Evolutionary conservation across 2,888 invertebrate species (phyloP).

Genomic region (Eupithecia insigniata): DNA sequence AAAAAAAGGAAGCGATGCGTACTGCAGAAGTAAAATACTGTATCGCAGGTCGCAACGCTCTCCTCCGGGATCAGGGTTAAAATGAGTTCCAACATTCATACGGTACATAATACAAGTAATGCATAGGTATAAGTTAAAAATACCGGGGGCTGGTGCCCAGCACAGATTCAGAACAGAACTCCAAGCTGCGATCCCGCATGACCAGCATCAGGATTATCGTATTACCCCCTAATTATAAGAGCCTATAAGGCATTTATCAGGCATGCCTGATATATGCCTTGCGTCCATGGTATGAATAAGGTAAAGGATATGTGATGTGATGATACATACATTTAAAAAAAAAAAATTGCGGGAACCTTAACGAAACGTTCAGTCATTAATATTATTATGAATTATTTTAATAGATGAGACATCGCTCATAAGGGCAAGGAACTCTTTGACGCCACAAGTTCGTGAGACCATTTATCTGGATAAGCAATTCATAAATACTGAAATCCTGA

Average conservation of each 20-base stretch:
- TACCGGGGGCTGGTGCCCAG: background rate
- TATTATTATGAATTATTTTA: background rate
- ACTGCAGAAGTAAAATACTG: no score
- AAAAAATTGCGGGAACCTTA: no score
- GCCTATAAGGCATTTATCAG: background rate
- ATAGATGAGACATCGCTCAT: constrained; percentile 5
- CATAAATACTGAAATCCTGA: constrained; percentile 27
- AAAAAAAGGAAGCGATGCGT: no score
- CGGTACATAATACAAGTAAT: no score
- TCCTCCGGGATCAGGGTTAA: no score
- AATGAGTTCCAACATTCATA: no score
- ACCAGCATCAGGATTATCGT: background rate
- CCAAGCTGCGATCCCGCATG: background rate
- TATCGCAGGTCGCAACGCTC: no score
- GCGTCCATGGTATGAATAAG: no score
- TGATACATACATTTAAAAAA: no score
- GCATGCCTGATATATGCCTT: no score
- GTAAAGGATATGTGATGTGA: background rate
- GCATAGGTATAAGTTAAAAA: no score
- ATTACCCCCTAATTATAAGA: background rate
- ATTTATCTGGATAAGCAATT: constrained; percentile 55
- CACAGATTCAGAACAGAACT: background rate
- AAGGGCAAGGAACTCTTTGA: constrained; percentile 58
- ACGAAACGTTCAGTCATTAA: background rate
- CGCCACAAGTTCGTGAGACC: constrained; percentile 67